A percentile compares a stretch with the other conserved stretches of the same genome.
Evolutionary conservation across 2,113 vertebrate species (phyloP).

Genomic region (Cochlearius cochlearius): DNA sequence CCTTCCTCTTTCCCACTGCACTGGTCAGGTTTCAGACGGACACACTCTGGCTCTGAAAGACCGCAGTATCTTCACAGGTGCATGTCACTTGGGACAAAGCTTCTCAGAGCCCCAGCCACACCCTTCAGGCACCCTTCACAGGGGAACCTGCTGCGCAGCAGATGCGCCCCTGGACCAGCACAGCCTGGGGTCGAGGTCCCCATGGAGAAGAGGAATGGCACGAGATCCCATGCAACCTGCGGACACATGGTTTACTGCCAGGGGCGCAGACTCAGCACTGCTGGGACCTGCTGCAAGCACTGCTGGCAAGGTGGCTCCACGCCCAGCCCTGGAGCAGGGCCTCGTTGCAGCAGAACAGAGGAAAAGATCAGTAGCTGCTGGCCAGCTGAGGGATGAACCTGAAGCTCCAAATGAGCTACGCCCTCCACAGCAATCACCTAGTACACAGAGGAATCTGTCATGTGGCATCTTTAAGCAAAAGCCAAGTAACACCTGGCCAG

Average conservation of each 20-base stretch:
- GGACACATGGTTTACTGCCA: fast-evolving
- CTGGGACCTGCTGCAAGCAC: too few relatives aligned
- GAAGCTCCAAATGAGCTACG: background rate
- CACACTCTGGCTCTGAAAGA: background rate
- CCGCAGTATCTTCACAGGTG: background rate
- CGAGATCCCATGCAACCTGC: too few relatives aligned
- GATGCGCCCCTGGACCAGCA: fast-evolving
- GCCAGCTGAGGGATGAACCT: background rate
- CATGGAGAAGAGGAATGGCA: background rate
- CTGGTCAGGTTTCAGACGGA: background rate
- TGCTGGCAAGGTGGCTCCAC: background rate
- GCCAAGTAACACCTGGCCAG: background rate
- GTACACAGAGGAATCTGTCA: background rate
- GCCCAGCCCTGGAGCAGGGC: too few relatives aligned
- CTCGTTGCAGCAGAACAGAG: background rate
- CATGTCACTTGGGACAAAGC: background rate
- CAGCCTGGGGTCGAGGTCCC: fast-evolving
- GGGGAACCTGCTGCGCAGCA: background rate
- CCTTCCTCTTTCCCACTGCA: too few relatives aligned
- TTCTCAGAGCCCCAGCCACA: background rate
- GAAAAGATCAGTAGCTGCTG: background rate
- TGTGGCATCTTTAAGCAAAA: background rate
- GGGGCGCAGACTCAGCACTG: background rate
- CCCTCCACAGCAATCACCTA: background rate
- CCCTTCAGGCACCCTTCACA: background rate